Evolutionary conservation across 2,113 vertebrate genomes (phyloP).

Genomic region (Cyanoramphus novaezelandiae): DNA sequence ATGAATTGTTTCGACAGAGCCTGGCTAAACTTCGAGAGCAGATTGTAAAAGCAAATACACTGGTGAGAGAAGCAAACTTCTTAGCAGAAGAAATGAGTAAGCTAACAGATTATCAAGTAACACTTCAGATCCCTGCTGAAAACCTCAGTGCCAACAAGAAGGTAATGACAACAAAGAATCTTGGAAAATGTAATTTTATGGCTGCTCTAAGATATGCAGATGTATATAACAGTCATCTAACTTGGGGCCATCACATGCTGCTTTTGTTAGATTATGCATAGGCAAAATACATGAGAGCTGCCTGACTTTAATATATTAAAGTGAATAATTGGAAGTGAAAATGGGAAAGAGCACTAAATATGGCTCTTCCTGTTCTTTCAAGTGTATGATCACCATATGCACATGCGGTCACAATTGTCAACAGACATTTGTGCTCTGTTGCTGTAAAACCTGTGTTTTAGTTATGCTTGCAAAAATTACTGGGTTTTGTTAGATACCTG

Average conservation of each 20-base stretch:
- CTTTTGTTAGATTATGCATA: neutral
- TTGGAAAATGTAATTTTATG: neutral
- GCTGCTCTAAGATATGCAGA: neutral
- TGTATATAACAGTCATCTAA: neutral
- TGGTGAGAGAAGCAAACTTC: slow-evolving; percentile 97
- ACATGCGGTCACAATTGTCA: neutral
- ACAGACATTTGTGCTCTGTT: neutral
- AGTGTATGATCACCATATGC: neutral
- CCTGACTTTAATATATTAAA: neutral
- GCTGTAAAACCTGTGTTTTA: neutral
- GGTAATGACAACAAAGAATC: slow-evolving; percentile 73
- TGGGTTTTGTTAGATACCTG: neutral
- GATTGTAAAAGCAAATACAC: slow-evolving; percentile 92
- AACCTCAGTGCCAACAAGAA: slow-evolving; percentile 98
- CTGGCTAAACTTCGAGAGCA: slow-evolving; percentile 93
- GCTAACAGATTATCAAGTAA: slow-evolving; percentile 95
- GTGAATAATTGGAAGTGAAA: neutral
- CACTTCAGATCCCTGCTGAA: slow-evolving; percentile 94
- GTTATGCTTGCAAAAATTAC: neutral
- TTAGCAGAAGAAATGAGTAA: slow-evolving; percentile 95
- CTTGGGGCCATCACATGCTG: neutral
- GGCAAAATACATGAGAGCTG: neutral
- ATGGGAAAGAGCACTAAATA: neutral
- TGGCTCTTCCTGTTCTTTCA: neutral
- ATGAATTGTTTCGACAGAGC: slow-evolving; percentile 95